These are phyloP conservation scores for Pedionomus torquatus DNA, from an alignment of 2,113 vertebrate genomes.

Conservation along the genomic window DNA sequence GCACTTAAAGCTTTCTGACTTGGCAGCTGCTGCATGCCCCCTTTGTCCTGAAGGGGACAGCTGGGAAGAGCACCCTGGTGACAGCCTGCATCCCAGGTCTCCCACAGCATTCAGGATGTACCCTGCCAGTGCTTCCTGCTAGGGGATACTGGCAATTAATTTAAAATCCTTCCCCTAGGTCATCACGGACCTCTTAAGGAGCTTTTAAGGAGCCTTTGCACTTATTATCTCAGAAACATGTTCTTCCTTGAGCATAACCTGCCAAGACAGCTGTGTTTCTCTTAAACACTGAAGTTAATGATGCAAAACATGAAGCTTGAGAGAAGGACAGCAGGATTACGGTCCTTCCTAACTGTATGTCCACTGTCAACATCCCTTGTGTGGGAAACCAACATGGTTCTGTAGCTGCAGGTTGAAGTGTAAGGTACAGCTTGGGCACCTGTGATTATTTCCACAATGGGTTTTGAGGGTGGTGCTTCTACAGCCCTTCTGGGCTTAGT, in stretches of 20 bases:
- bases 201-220: conserved; percentile 20
- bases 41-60: background rate
- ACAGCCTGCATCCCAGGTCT: background rate
- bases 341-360: background rate
- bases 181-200: background rate
- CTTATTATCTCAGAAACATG: background rate
- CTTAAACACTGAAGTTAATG: background rate
- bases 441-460: background rate
- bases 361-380: background rate
- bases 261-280: conserved; percentile 47
- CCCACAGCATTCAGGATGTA: background rate
- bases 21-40: background rate
- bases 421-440: background rate
- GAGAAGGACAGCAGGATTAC: background rate
- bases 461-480: background rate
- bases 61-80: background rate
- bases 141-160: background rate
- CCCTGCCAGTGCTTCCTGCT: background rate
- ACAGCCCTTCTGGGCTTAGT: background rate
- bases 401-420: background rate
- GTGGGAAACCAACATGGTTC: background rate
- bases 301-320: background rate
- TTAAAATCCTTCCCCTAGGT: conserved; percentile 11
- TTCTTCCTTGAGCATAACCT: background rate
- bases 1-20: background rate